Evolutionary conservation across 2,113 vertebrate genomes (phyloP).

Genomic region (Ptyas mucosa): DNA sequence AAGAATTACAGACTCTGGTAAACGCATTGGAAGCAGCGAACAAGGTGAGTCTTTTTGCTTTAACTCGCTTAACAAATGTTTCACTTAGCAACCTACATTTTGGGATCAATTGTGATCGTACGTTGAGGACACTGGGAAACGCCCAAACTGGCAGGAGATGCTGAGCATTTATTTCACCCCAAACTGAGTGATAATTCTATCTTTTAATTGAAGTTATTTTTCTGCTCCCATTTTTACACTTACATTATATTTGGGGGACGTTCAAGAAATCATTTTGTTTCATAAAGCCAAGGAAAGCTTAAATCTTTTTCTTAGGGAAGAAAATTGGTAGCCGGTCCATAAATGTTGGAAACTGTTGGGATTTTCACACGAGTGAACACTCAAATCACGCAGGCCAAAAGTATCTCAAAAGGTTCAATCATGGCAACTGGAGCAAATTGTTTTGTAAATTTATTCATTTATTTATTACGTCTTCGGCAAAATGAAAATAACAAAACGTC

Average conservation of each 20-base stretch:
- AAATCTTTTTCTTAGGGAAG: not conserved
- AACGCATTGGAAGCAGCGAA: slow-evolving; percentile 87
- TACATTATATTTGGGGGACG: not conserved
- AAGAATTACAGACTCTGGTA: slow-evolving; percentile 87
- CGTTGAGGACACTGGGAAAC: not conserved
- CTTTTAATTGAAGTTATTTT: not conserved
- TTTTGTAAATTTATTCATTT: too few species aligned
- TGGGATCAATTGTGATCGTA: not conserved
- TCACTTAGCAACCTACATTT: not conserved
- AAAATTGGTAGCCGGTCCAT: not conserved
- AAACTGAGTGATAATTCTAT: not conserved
- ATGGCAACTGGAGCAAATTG: too few species aligned
- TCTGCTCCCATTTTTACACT: not conserved
- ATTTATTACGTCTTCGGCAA: too few species aligned
- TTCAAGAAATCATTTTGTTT: not conserved
- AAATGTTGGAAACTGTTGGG: not conserved
- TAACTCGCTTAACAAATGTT: not conserved
- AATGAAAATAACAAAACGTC: too few species aligned
- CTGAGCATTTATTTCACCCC: not conserved
- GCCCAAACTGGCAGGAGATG: not conserved
- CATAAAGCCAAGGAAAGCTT: not conserved
- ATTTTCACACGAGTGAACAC: not conserved
- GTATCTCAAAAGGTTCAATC: too few species aligned
- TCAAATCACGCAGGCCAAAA: too few species aligned
- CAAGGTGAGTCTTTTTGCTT: slow-evolving; percentile 74